Evolutionary conservation across 2,113 vertebrate species (phyloP).

Genomic region (Gymnobelideus leadbeateri): DNA sequence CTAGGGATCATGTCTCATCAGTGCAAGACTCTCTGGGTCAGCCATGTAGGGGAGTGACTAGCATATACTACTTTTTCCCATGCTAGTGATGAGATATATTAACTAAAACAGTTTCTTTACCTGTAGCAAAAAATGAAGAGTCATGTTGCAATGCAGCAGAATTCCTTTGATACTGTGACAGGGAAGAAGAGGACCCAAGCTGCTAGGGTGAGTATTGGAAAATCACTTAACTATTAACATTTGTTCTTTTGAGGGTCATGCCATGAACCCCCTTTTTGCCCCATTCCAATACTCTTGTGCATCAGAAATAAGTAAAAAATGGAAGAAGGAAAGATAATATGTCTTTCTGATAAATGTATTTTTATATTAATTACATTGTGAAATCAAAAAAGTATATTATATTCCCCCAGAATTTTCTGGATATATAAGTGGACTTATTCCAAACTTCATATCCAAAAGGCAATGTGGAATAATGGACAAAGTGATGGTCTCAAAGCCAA

Average conservation of each 20-base stretch:
- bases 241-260: neutral
- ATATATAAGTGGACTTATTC: neutral
- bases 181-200: neutral
- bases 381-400: neutral
- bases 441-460: neutral
- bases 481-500: neutral
- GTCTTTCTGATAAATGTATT: too few relatives aligned
- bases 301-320: neutral
- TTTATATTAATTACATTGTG: neutral
- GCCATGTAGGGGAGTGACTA: neutral
- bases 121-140: neutral
- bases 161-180: neutral
- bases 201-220: neutral
- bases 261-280: neutral
- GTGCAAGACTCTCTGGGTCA: conserved; percentile 43
- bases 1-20: conserved; percentile 27
- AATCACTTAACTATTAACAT: neutral
- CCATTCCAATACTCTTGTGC: neutral
- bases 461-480: neutral
- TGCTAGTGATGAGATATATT: conserved; percentile 31
- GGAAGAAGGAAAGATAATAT: too few relatives aligned
- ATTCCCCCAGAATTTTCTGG: neutral
- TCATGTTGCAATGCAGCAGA: neutral
- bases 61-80: conserved; percentile 2
- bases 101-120: conserved; percentile 19